Base-by-base conservation (phyloP, 2,888 invertebrate species). In the Hartigia nigra region DNA sequence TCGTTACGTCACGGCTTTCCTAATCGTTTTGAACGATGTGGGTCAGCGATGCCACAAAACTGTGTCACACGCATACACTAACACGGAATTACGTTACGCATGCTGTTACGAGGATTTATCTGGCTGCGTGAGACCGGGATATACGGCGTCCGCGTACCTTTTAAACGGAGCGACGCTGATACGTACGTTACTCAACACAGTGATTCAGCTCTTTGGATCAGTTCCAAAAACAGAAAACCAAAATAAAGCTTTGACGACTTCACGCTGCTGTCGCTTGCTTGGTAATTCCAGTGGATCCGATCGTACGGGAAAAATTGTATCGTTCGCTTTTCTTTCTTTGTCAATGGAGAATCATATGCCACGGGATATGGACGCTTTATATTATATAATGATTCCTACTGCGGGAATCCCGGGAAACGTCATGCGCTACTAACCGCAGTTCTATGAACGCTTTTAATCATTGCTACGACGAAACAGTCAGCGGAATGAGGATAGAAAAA, bases 61-160 rank as follows among this genome's bases (percentile, higher is more conserved):
- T 89, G 88, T 86, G 86, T 81, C 77, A 83, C 82, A 89, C 89
- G 89, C 89, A 90, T 89, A 90, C 90, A 88, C 89, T 89, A 90
- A 88, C 90, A 88, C 89, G 39, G 39, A 39, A 23, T 89, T 88
- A 87, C 76, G 76, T 80, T 77, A 77, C 78, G 79, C 70, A 76
- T 81, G 35, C n/a, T 39, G 14, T 39, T 39, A 34, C 34, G 77
- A 34, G 31, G 72, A 34, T 31, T 70, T 32, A 14, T 70, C 32
- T 9, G 2, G n/a, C 31, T 70, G n/a, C 12, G 3, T 14, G 72
- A 5, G 70, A 70, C 34, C 3, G 34, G 34, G 1, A 34, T 34
- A 34, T 4, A 31, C 2, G 69, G 69, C 14, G 12, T 39, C 39
- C 72, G 32, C n/a, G 72, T 70, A 39, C 23, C 72, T 32, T 70